phyloP scores from a whole-genome alignment of 2,113 vertebrate species.

The Gasterosteus aculeatus region DNA sequence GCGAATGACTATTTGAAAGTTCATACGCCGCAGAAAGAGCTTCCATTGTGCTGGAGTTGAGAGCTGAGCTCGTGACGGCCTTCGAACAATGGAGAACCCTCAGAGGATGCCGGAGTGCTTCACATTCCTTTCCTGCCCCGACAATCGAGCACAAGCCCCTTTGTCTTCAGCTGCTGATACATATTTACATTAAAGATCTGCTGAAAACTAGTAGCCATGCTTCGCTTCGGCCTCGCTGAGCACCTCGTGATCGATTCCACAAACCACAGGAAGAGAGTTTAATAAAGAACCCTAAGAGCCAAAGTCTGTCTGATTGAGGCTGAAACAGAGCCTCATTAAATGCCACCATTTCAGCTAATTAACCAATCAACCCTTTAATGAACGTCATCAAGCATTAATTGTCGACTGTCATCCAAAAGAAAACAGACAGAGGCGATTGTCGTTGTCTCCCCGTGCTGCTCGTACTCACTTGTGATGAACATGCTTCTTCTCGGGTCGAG shows the following conservation, averaged over 20 bases:
- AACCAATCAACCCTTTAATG: slow-evolving; percentile 40
- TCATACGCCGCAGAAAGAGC: slow-evolving; percentile 5
- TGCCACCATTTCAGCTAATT: slow-evolving; percentile 39
- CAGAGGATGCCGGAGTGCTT: slow-evolving; percentile 11
- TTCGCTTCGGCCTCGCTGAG: background rate
- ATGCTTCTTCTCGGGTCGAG: slow-evolving; percentile 49
- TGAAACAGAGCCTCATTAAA: slow-evolving; percentile 34
- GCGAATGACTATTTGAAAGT: background rate
- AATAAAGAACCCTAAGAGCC: background rate
- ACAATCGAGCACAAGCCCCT: background rate
- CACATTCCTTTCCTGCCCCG: slow-evolving; percentile 25
- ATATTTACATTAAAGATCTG: background rate
- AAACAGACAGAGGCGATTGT: slow-evolving; percentile 12
- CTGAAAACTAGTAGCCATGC: background rate
- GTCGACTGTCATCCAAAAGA: slow-evolving; percentile 14
- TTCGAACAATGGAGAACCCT: slow-evolving; percentile 27
- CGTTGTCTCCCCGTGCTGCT: background rate
- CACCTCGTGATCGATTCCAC: background rate
- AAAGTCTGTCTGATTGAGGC: slow-evolving; percentile 18
- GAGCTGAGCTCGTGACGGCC: slow-evolving; percentile 18
- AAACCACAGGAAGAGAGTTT: slow-evolving; percentile 6
- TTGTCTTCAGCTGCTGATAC: background rate
- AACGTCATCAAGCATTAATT: slow-evolving; percentile 41
- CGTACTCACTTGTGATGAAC: slow-evolving; percentile 82
- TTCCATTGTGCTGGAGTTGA: slow-evolving; percentile 40